phyloP scores from a whole-genome alignment of 2,797 vertebrate species.

The Tympanoctomys barrerae region DNA sequence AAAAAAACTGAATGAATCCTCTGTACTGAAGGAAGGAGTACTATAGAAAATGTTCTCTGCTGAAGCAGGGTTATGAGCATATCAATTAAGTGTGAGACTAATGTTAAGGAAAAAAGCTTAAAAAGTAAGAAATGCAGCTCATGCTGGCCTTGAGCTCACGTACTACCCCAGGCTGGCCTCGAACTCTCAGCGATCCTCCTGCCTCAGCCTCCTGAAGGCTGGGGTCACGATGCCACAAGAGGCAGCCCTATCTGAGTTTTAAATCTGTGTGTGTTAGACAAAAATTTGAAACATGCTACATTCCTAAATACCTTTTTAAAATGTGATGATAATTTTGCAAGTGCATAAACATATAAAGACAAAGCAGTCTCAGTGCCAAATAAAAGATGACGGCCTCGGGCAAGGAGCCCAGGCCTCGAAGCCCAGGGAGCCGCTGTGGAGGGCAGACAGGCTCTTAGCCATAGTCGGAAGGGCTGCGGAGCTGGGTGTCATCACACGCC shows the following conservation, averaged over 20 bases:
- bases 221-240: background rate
- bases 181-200: background rate
- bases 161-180: background rate
- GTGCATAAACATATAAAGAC: background rate
- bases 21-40: background rate
- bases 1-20: background rate
- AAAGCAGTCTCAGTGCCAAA: background rate
- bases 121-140: background rate
- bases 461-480: background rate
- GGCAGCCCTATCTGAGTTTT: background rate
- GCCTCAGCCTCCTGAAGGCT: background rate
- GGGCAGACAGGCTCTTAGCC: background rate
- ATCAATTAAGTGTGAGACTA: background rate
- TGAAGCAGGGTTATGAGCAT: background rate
- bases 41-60: background rate
- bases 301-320: background rate
- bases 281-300: conserved; percentile 3
- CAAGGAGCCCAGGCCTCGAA: background rate
- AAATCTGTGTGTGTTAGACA: background rate
- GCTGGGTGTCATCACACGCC: background rate
- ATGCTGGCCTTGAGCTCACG: background rate
- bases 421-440: background rate
- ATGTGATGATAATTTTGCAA: background rate
- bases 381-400: background rate
- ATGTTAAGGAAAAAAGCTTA: background rate